Evolutionary conservation across 2,888 invertebrate species (phyloP).

Genomic region (Rhabditoides inermis): DNA sequence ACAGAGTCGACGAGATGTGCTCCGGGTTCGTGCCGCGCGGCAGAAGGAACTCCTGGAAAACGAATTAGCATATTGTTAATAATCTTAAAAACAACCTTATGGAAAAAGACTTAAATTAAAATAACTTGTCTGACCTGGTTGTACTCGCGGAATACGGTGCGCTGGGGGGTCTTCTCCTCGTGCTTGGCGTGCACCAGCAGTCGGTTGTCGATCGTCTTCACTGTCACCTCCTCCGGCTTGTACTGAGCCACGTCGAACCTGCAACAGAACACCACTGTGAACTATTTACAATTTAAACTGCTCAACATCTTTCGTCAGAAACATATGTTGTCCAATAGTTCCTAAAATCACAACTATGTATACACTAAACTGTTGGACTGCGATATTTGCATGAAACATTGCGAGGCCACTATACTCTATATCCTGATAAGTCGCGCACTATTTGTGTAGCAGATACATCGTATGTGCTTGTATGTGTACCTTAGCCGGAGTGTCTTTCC

Average conservation of each 20-base stretch:
- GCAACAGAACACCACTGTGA: slow-evolving; percentile 12
- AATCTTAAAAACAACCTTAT: not conserved
- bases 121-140: slow-evolving; percentile 61
- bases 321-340: too few relatives aligned
- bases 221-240: slow-evolving; percentile 79
- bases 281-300: too few relatives aligned
- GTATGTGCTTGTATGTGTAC: too few relatives aligned
- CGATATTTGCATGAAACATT: too few relatives aligned
- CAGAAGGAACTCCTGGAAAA: slow-evolving; percentile 71
- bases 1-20: slow-evolving; percentile 85
- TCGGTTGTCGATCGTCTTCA: slow-evolving; percentile 95
- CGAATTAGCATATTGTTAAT: not conserved
- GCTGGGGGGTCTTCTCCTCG: slow-evolving; percentile 91
- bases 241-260: slow-evolving; percentile 91
- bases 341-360: too few relatives aligned
- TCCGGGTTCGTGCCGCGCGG: slow-evolving; percentile 95
- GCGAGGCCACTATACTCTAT: too few relatives aligned
- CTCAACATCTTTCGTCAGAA: too few relatives aligned
- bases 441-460: too few relatives aligned
- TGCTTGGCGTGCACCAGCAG: slow-evolving; percentile 80
- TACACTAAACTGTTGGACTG: too few relatives aligned
- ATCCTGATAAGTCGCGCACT: too few relatives aligned
- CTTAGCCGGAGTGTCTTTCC: slow-evolving; percentile 85
- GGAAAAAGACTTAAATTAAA: too few relatives aligned
- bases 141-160: slow-evolving; percentile 94